Base-by-base conservation (phyloP, 2,113 vertebrate genomes). In the Hemiscyllium ocellatum region DNA sequence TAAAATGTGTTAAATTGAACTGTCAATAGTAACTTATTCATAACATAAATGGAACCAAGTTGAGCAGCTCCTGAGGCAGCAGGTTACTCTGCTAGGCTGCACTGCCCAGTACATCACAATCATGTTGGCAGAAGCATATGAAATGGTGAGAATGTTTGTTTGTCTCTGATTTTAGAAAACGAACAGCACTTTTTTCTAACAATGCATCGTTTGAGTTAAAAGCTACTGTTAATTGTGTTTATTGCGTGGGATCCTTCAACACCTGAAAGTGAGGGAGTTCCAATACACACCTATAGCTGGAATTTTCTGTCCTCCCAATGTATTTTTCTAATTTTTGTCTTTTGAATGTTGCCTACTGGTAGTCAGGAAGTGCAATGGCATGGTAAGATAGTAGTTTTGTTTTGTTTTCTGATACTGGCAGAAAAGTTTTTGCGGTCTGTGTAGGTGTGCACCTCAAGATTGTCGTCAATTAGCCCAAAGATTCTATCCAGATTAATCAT, bases 21-120 rank as follows among this genome's bases (percentile, higher is more conserved):
- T 37, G 89, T 91, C 6, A 56, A 26, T 61, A 90, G 89, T 91
- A 91, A 91, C 33, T 91, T 91, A 91, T 89, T 89, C 56, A 89
- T 61, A 89, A 52, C 56, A 61, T 91, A 91, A 91, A 91, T 20
- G 5, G 65, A 66, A 37, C 56, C 66, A 2, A 91, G 13, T 91
- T 65, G 37, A 91, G 37, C 89, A 33, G 17, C 52, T 91, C 89
- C 0, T 20, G 56, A 37, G 56, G 61, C 86, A 61, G 15, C 24
- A 29, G 52, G 52, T 17, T 50, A 6, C 50, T 19, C 15, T 56
- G 22, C 33, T 7, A 89, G 86, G 24, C 50, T 91, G 56, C 29
- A 37, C 50, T 89, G 86, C 50, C 86, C 50, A 33, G 33, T 61
- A 29, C 50, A 89, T 4, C 4, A 19, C 12, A 91, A n/a, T 33